Evolutionary conservation across 1,140 invertebrate species (phyloP).

Genomic region (Diachasmimorpha longicaudata): DNA sequence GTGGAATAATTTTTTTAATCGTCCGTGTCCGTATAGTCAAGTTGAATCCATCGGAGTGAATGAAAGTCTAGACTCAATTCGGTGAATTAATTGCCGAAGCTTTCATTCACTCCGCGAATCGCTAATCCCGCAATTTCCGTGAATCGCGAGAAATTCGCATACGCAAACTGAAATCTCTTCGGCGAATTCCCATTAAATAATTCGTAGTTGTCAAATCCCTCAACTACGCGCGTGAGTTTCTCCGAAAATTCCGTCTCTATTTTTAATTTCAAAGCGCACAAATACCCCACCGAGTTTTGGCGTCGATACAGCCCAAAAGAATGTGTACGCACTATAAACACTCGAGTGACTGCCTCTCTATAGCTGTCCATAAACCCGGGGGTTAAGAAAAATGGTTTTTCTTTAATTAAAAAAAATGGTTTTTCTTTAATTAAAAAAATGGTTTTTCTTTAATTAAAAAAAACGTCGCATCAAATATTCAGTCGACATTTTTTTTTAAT

Average conservation of each 20-base stretch:
- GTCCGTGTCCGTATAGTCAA: too few relatives aligned
- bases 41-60: too few relatives aligned
- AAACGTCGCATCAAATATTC: too few relatives aligned
- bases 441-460: too few relatives aligned
- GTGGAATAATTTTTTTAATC: too few relatives aligned
- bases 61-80: too few relatives aligned
- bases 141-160: background rate
- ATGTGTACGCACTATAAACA: background rate
- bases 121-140: background rate
- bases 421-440: too few relatives aligned
- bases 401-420: too few relatives aligned
- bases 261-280: background rate
- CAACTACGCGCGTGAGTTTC: background rate
- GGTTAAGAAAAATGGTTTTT: too few relatives aligned
- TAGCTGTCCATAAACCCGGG: background rate
- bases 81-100: background rate
- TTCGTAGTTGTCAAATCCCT: background rate
- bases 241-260: background rate
- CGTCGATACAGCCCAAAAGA: background rate
- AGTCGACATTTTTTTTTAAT: too few relatives aligned
- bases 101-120: background rate
- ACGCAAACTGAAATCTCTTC: background rate
- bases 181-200: background rate
- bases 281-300: background rate
- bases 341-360: background rate